These are phyloP conservation scores for Cheilosia grossa DNA, from an alignment of 2,888 invertebrate genomes.

Conservation along the genomic window DNA sequence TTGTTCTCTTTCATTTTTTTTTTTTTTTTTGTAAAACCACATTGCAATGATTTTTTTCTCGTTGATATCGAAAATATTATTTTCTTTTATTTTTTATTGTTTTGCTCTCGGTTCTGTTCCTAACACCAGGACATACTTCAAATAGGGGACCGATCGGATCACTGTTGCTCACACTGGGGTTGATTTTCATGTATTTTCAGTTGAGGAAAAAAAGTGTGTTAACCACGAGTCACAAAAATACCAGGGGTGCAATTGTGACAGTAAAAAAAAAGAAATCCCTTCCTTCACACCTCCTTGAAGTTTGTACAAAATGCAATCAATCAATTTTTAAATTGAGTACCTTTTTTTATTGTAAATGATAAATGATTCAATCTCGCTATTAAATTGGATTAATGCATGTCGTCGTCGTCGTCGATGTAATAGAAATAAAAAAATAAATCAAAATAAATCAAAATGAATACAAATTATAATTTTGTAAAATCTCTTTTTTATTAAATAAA, in stretches of 20 bases:
- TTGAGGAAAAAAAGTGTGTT: slow-evolving; percentile 53
- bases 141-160: slow-evolving; percentile 55
- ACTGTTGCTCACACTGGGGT: slow-evolving; percentile 63
- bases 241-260: slow-evolving; percentile 46
- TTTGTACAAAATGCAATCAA: slow-evolving; percentile 59
- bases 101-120: not conserved
- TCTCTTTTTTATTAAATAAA: slow-evolving; percentile 54
- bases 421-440: not conserved
- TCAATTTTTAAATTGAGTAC: slow-evolving; percentile 62
- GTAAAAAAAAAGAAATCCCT: slow-evolving; percentile 35
- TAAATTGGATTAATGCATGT: slow-evolving; percentile 46
- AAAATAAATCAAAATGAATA: slow-evolving; percentile 23
- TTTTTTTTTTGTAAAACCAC: slow-evolving; percentile 41
- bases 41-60: slow-evolving; percentile 46
- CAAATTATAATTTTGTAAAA: slow-evolving; percentile 22
- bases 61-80: slow-evolving; percentile 41
- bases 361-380: slow-evolving; percentile 51
- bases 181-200: slow-evolving; percentile 27
- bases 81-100: not conserved
- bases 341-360: slow-evolving; percentile 39
- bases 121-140: slow-evolving; percentile 11
- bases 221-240: slow-evolving; percentile 54
- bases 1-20: not conserved
- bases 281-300: slow-evolving; percentile 51
- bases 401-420: slow-evolving; percentile 41